These are phyloP conservation scores for Acronicta psi DNA, from an alignment of 2,888 invertebrate genomes.

Conservation along the genomic window DNA sequence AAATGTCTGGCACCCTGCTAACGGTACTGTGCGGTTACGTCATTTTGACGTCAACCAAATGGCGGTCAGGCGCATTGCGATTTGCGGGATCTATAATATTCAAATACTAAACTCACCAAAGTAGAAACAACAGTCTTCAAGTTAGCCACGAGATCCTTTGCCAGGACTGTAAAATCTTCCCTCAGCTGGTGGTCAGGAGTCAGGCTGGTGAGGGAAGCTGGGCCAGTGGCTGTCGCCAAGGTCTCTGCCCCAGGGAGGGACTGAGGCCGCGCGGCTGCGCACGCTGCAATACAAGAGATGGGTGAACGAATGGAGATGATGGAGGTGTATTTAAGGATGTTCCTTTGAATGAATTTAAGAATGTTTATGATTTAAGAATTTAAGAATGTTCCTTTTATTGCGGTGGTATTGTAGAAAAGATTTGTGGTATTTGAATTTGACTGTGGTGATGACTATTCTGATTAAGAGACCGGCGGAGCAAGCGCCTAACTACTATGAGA, in stretches of 20 bases:
- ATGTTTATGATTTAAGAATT: no score
- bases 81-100: no score
- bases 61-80: no score
- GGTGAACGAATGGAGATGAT: slow-evolving; percentile 26
- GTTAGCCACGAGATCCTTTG: slow-evolving; percentile 91
- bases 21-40: no score
- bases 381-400: no score
- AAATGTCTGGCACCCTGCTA: no score
- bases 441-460: not conserved
- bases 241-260: slow-evolving; percentile 88
- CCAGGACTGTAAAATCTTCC: slow-evolving; percentile 91
- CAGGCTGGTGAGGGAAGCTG: slow-evolving; percentile 78
- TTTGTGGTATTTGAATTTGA: not conserved
- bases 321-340: not conserved
- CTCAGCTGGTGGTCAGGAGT: slow-evolving; percentile 87
- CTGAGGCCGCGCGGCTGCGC: slow-evolving; percentile 88
- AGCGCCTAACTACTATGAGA: no score
- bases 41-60: no score
- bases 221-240: slow-evolving; percentile 71
- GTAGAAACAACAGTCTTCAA: slow-evolving; percentile 89
- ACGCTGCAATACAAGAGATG: slow-evolving; percentile 66
- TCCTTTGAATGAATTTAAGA: no score
- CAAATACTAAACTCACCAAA: slow-evolving; percentile 76
- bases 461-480: no score
- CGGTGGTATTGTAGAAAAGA: not conserved